Percentiles rank a stretch among this genome's conserved stretches.
Evolutionary conservation across 2,113 vertebrate genomes (phyloP).

Genomic region (Entomyzon cyanotis): DNA sequence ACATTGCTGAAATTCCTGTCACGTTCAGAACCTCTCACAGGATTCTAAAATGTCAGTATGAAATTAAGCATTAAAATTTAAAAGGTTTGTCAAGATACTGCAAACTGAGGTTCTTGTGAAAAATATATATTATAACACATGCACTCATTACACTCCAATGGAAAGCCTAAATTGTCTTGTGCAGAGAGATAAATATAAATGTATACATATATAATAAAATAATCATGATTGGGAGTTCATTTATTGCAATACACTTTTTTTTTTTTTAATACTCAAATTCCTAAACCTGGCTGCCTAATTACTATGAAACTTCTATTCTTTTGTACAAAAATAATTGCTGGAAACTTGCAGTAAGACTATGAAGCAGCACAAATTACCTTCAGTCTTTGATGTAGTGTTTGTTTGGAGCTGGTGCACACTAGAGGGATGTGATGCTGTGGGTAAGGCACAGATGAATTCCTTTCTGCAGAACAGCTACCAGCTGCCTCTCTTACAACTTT

Average conservation of each 20-base stretch:
- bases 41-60: not conserved
- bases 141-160: not conserved
- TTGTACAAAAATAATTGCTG: constrained; percentile 14
- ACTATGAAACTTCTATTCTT: not conserved
- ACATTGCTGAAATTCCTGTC: constrained; percentile 4
- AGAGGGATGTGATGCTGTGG: not conserved
- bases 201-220: too few species aligned
- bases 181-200: not conserved
- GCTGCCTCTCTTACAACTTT: not conserved
- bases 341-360: not conserved
- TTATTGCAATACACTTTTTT: not conserved
- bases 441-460: not conserved
- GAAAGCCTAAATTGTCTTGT: not conserved
- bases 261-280: not conserved
- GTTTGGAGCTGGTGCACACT: not conserved
- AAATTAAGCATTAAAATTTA: constrained; percentile 25
- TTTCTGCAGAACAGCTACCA: not conserved
- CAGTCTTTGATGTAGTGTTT: not conserved
- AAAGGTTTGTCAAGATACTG: not conserved
- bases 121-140: not conserved
- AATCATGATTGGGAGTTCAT: not conserved
- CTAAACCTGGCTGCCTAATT: not conserved
- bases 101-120: not conserved
- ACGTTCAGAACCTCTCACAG: not conserved
- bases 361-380: constrained; percentile 8